Evolutionary conservation across 2,797 vertebrate species (phyloP).

Genomic region (Chaenodraco wilsoni): DNA sequence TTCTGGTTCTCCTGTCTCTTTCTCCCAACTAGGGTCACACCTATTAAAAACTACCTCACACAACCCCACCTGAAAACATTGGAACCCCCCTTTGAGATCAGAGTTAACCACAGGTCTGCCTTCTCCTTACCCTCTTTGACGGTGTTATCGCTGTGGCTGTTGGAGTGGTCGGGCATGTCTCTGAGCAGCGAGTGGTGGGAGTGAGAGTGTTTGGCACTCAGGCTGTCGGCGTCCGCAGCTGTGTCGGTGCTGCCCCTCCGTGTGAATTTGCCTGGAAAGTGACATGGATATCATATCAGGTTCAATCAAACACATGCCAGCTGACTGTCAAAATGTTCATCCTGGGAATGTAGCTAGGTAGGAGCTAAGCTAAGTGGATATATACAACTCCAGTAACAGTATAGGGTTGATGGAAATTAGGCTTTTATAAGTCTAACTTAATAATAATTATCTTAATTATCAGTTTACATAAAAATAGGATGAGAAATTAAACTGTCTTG

Average conservation of each 20-base stretch:
- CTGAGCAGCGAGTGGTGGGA: constrained; percentile 94
- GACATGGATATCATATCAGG: background rate
- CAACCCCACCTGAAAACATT: no score
- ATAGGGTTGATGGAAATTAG: constrained; percentile 6
- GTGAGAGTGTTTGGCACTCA: constrained; percentile 93
- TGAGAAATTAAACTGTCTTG: no score
- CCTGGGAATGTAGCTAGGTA: background rate
- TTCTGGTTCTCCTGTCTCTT: no score
- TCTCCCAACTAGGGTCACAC: no score
- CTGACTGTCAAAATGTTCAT: background rate
- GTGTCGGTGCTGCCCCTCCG: constrained; percentile 94
- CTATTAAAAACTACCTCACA: no score
- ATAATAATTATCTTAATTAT: no score
- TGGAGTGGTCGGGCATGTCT: constrained; percentile 93
- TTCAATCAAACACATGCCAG: constrained; percentile 7
- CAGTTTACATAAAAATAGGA: no score
- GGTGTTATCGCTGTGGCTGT: constrained; percentile 95
- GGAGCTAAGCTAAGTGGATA: constrained; percentile 7
- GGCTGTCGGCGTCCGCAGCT: constrained; percentile 92
- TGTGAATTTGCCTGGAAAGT: constrained; percentile 90
- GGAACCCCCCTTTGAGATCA: background rate
- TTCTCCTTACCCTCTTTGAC: constrained; percentile 88
- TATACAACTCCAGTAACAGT: background rate
- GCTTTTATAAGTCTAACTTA: constrained; percentile 12
- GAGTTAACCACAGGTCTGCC: background rate